Evolutionary conservation across 2,888 invertebrate genomes (phyloP), one percentile per base, ranked within the genome.

Genomic region (Clivina fossor): DNA sequence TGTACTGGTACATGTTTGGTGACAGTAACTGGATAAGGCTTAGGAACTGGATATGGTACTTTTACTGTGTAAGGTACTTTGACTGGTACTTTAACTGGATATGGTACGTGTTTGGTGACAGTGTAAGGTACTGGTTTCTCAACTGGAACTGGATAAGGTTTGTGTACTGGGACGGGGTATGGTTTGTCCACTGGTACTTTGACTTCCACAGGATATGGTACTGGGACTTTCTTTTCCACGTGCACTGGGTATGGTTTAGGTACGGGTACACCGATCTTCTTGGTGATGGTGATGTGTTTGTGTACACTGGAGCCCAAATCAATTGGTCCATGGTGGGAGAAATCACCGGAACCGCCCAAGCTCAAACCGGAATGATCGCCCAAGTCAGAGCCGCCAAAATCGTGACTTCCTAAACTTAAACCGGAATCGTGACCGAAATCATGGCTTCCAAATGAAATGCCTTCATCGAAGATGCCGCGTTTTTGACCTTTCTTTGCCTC

Each of bases 1-100:
- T 76, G 76, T 32, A 78, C 78, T 9, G 77, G 71, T 2, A 76
- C 73, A 51, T 74, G 71, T 48, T 71, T 69, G 22, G 74, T 69
- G 2, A 73, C 67, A 22, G 73, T 73, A 9, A 72, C 72, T 2
- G 66, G 62, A 11, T 53, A 44, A 30, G 43, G 43, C 30, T 44
- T 54, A 9, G 54, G 46, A 9, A 54, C 54, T 33, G 33, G 66
- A 7, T 71, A 71, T 58, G 71, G 68, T 16, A 71, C 71, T 69
- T 72, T 59, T 30, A 51, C 64, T 62, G 32, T 68, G 65, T 40
- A 16, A 4, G 51, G 51, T 8, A 33, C 43, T 20, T 32, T 28
- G 5, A 51, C 51, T 11, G 51, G 51, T 8, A 43, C 32, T 13
- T 51, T 41, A 19, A 51, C 43, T 24, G 51, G 40, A 16, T 43